phyloP scores from a whole-genome alignment of 2,888 invertebrate genomes.

The Lithophane socia region DNA sequence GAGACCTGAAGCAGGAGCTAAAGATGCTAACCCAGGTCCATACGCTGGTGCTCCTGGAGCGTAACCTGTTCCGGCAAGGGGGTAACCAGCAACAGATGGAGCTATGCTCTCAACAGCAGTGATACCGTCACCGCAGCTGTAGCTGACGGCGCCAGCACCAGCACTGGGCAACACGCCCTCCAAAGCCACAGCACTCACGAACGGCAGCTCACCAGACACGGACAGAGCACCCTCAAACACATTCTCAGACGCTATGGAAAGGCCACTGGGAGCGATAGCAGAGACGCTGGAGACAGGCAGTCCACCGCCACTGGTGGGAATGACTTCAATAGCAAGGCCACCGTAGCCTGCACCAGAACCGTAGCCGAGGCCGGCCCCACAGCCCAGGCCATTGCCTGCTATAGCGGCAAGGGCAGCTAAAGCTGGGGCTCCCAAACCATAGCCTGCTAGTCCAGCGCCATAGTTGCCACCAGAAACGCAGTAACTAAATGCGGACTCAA shows the following conservation, averaged over 20 bases:
- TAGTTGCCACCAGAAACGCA: too few relatives aligned
- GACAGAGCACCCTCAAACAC: slow-evolving; percentile 66
- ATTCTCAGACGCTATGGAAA: slow-evolving; percentile 26
- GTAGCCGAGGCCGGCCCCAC: too few relatives aligned
- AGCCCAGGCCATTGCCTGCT: too few relatives aligned
- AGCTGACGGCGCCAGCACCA: slow-evolving; percentile 72
- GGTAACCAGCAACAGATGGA: background rate
- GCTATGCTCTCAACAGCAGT: slow-evolving; percentile 40
- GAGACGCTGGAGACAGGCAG: slow-evolving; percentile 24
- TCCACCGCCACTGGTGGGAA: slow-evolving; percentile 27
- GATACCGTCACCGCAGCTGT: slow-evolving; percentile 73
- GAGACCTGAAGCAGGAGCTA: too few relatives aligned
- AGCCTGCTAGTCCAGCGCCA: too few relatives aligned
- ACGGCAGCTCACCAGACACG: slow-evolving; percentile 75
- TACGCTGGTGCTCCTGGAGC: too few relatives aligned
- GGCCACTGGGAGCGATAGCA: slow-evolving; percentile 9
- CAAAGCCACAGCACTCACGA: slow-evolving; percentile 74
- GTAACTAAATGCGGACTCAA: too few relatives aligned
- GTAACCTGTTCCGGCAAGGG: too few relatives aligned
- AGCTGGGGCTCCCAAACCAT: too few relatives aligned
- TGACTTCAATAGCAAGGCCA: background rate
- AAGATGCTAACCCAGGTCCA: too few relatives aligned
- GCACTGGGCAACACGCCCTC: slow-evolving; percentile 73
- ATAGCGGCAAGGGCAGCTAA: too few relatives aligned
- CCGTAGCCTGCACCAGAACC: too few relatives aligned